Evolutionary conservation across 2,797 vertebrate genomes (phyloP).

Genomic region (Microhierax caerulescens): DNA sequence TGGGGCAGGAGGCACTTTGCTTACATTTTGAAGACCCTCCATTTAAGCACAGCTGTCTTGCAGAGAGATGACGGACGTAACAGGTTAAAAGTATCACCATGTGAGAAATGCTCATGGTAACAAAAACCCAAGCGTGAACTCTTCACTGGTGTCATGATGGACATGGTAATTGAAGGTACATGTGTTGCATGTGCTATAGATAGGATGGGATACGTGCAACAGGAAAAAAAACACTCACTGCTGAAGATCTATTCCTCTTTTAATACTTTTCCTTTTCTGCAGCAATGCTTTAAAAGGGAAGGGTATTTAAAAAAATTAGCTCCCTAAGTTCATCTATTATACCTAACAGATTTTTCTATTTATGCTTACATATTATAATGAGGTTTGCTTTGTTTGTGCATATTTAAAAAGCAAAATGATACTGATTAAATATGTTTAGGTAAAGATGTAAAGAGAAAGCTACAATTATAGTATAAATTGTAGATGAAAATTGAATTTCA

Average conservation of each 20-base stretch:
- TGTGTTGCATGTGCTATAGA: background rate
- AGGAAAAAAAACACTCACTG: background rate
- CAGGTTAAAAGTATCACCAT: background rate
- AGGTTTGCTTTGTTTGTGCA: background rate
- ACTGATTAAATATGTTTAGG: background rate
- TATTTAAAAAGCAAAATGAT: background rate
- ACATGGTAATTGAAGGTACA: background rate
- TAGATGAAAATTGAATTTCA: background rate
- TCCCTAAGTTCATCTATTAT: background rate
- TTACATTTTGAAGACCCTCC: background rate
- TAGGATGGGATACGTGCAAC: background rate
- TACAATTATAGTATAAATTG: background rate
- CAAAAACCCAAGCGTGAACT: background rate
- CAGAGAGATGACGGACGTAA: slow-evolving; percentile 40
- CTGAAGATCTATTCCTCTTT: background rate
- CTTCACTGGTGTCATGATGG: background rate
- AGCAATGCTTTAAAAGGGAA: background rate
- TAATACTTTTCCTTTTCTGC: background rate
- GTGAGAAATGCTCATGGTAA: background rate
- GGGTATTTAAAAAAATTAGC: background rate
- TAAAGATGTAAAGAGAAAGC: background rate
- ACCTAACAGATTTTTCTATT: background rate
- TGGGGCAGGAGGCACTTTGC: background rate
- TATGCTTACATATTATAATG: background rate
- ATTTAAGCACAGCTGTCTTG: background rate